Evolutionary conservation across 2,888 invertebrate genomes (phyloP), one percentile per base, ranked within the genome.

Genomic region (Torymus tubicola): DNA sequence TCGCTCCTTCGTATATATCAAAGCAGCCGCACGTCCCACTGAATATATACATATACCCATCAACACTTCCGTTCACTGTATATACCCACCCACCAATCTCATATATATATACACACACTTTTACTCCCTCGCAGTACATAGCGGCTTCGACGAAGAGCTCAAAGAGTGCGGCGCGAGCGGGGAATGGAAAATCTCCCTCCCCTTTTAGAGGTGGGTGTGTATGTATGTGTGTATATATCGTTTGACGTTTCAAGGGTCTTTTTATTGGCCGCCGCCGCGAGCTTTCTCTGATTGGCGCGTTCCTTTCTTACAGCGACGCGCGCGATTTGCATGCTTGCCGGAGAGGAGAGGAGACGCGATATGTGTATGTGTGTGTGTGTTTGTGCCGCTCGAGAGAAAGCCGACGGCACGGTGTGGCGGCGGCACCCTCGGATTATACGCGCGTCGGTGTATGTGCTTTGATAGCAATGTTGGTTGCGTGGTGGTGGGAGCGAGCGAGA

Each of bases 231-330:
- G 57, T 80, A 67, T 76, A 67, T 76, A 65, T 72, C 71, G 71
- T 76, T 71, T 60, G 31, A 31, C 31, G 31, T 31, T 69, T 71
- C 52, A 71, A 65, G 71, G 72, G 72, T 53, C 60, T 71, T 80
- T 80, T 73, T 77, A 81, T 81, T 81, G 80, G 80, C 14, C 76
- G 57, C 52, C 50, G 53, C 61, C 58, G 18, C 31, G 64, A 65
- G 80, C 80, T 72, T 72, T 72, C 70, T 69, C 70, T 79, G 76
- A 80, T 80, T 80, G 80, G 80, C 76, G 74, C 74, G 61, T 14
- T 14, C 31, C 31, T 52, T 60, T 50, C 31, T 53, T 57, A 42
- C 52, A 5, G 21, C 57, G 42, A 58, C 11, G 12, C 31, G n/a
- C 13, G 24, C 70, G 74, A 80, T 80, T 74, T 65, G 69, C 70